Evolutionary conservation across 2,888 invertebrate genomes (phyloP), one percentile per base, ranked within the genome.

Genomic region (Pocota personata): DNA sequence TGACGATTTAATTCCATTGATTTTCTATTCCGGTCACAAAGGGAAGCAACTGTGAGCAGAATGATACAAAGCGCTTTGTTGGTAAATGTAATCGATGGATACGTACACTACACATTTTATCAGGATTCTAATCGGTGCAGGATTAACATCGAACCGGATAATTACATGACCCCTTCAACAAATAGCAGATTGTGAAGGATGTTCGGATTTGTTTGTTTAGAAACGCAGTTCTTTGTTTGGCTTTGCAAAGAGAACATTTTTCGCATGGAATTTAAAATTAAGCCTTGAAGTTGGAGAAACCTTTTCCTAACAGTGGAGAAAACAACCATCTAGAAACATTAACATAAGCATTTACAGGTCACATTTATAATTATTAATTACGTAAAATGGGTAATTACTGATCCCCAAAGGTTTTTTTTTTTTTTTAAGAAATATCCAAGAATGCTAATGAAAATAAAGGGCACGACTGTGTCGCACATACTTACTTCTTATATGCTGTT

Each of bases 81-180:
- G 78, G 71, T 71, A 78, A 71, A 60, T 46, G 62, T 62, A 71
- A 71, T 71, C 71, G 71, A 71, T 57, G 78, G 55, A 48, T 55
- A 62, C n/a, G n/a, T n/a, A n/a, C n/a, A n/a, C n/a, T n/a, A n/a
- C n/a, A n/a, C 21, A 64, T 62, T 71, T 62, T 71, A 78, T 78
- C 71, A 71, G 71, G 62, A 71, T 64, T 71, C 55, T 78, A 78
- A 60, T 69, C 77, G 69, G 69, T 35, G n/a, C 43, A 71, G 78
- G 62, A 78, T 64, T 78, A 78, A 78, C 71, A 71, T 71, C 27
- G 19, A 46, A 69, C 46, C 78, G 71, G 78, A 78, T 78, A 78
- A 78, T 78, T 78, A 78, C 57, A 71, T 12, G 77, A 77, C 78
- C 78, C 78, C 21, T 78, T 78, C n/a, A 55, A 71, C 78, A 78